Evolutionary conservation across 1,140 invertebrate species (phyloP).

Genomic region (Drosophila triauraria): DNA sequence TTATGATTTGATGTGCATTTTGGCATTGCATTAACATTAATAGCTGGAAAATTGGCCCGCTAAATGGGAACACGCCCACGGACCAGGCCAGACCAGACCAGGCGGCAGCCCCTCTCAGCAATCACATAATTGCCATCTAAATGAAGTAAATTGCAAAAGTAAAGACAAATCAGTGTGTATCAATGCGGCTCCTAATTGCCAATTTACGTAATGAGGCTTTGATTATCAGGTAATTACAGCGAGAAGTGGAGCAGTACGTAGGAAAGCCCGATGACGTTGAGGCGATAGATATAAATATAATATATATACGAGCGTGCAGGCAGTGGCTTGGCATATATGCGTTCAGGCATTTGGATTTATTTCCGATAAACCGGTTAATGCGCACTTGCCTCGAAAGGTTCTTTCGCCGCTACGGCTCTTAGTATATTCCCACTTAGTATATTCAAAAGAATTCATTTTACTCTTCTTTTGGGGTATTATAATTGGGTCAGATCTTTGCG

Average conservation of each 20-base stretch:
- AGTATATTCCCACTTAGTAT: constrained; percentile 39
- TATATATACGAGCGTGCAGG: constrained; percentile 3
- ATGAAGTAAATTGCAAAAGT: constrained; percentile 53
- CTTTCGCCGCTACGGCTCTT: constrained; percentile 13
- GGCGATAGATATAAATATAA: constrained; percentile 34
- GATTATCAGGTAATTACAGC: constrained; percentile 51
- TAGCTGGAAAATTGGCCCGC: constrained; percentile 46
- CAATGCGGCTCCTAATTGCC: constrained; percentile 56
- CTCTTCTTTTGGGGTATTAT: not conserved
- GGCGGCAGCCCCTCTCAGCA: constrained; percentile 11
- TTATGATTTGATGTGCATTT: constrained; percentile 54
- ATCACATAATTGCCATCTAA: constrained; percentile 70
- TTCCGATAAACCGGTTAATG: constrained; percentile 62
- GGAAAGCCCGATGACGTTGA: constrained; percentile 58
- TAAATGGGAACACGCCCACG: constrained; percentile 65
- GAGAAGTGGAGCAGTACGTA: constrained; percentile 55
- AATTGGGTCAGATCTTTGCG: not conserved
- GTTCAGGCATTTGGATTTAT: constrained; percentile 9
- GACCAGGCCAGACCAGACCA: constrained; percentile 3
- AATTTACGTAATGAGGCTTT: constrained; percentile 62
- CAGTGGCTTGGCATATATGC: not conserved
- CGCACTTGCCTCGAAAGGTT: constrained; percentile 50
- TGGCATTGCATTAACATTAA: constrained; percentile 58
- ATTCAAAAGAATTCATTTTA: constrained; percentile 44
- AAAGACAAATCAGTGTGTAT: constrained; percentile 42